Base-by-base conservation (phyloP, 2,888 invertebrate species). In the Apoda limacodes region DNA sequence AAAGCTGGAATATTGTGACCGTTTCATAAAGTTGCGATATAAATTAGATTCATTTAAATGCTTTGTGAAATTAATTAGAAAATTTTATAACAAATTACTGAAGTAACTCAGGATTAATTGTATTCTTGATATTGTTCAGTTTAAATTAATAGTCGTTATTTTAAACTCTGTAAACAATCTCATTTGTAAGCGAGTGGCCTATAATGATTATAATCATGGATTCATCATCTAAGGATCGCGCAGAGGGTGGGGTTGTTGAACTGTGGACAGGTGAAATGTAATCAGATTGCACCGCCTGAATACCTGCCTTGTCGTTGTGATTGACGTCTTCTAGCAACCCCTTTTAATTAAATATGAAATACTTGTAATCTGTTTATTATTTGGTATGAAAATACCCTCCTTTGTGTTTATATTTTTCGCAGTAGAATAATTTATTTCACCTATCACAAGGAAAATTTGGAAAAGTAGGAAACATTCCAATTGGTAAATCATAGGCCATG, bases 201-300 rank as follows among this genome's bases (percentile, higher is more conserved):
- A 46, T 43, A 46, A 27, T 25, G 27, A 22, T 29, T 37, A 39
- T 44, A 9, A 15, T 20, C 13, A 37, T 32, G 28, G 34, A 39
- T 37, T 40, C 39, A 51, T 48, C 47, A 45, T 26, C 26, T 6
- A 17, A 17, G 5, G 17, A 17, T 17, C 5, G 17, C 17, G 17
- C 50, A 40, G 45, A 38, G 43, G 48, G 26, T 41, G n/a, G n/a
- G n/a, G n/a, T n/a, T n/a, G n/a, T n/a, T n/a, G n/a, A n/a, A n/a
- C n/a, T n/a, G 45, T 48, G 59, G 56, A 57, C 52, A 54, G 53
- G 52, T 56, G 56, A 66, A 67, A 63, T 63, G 57, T 65, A 68
- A 68, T 65, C 60, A 67, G 61, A 63, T 55, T 60, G 60, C 48
- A 51, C 50, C n/a, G n/a, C n/a, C n/a, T n/a, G n/a, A n/a, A n/a